A percentile compares a stretch with the other conserved stretches of the same genome.
Conservation (phyloP, 2,797 vertebrate genomes). For the Hoplostethus mediterraneus region DNA sequence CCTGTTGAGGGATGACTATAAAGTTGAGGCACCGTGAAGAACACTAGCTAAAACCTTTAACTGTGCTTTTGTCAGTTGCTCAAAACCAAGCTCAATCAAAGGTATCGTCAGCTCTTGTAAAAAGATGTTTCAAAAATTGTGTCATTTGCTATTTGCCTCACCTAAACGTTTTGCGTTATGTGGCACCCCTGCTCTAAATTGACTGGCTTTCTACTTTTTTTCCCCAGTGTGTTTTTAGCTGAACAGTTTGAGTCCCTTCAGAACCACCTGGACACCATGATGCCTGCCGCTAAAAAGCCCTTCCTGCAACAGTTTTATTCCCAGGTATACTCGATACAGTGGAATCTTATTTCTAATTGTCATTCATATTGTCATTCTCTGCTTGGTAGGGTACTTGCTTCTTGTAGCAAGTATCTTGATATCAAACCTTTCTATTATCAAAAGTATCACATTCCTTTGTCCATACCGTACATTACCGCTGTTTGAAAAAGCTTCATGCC, state of each 20-base stretch:
- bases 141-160: neutral
- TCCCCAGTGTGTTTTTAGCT: conserved; percentile 93
- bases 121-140: conserved; percentile 19
- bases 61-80: neutral
- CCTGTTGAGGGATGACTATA: neutral
- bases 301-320: conserved; percentile 99
- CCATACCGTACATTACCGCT: too few species aligned
- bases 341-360: neutral
- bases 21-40: neutral
- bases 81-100: conserved; percentile 10
- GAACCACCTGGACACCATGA: conserved; percentile 95
- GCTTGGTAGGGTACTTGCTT: too few species aligned
- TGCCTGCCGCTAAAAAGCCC: conserved; percentile 98
- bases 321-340: conserved; percentile 86
- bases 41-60: neutral
- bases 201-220: neutral
- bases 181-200: neutral
- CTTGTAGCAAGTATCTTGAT: too few species aligned
- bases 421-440: too few species aligned
- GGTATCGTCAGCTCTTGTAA: neutral
- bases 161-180: neutral
- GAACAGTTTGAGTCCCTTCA: conserved; percentile 98
- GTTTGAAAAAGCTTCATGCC: too few species aligned
- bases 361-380: neutral
- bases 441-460: too few species aligned